phyloP scores from a whole-genome alignment of 2,113 vertebrate genomes.

The Pitta sordida region DNA sequence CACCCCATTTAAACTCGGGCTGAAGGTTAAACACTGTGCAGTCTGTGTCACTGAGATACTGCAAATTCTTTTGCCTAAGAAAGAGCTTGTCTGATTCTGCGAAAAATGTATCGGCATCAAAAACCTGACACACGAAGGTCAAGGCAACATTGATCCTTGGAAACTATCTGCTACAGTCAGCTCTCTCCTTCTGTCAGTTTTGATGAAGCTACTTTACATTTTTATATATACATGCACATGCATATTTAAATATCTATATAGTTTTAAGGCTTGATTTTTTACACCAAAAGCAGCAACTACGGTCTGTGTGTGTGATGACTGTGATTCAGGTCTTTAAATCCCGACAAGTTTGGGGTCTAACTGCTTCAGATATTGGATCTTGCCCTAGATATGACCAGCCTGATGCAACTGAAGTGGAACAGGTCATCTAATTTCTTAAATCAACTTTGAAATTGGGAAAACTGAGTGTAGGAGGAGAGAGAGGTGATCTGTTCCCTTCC shows the following conservation, averaged over 20 bases:
- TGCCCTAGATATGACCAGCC: neutral
- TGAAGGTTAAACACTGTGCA: neutral
- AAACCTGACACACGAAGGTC: neutral
- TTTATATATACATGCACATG: neutral
- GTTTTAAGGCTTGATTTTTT: neutral
- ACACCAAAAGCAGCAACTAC: neutral
- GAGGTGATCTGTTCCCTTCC: neutral
- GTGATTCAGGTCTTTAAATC: neutral
- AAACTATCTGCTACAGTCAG: neutral
- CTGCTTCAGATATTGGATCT: neutral
- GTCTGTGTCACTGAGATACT: constrained; percentile 17
- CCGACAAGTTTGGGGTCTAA: accelerated
- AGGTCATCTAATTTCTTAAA: neutral
- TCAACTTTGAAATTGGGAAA: neutral
- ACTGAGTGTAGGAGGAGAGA: neutral
- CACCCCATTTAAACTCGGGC: neutral
- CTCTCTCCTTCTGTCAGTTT: neutral
- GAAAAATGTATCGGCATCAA: neutral
- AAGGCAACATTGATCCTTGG: neutral
- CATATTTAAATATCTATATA: neutral
- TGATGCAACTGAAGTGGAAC: neutral
- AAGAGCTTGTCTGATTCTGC: neutral
- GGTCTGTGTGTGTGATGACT: too few relatives aligned
- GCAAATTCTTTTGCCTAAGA: neutral
- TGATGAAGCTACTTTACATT: neutral